Percentiles rank a stretch among this genome's conserved stretches.
phyloP scores from a whole-genome alignment of 1,140 invertebrate species.

The Heliconius eleuchia region DNA sequence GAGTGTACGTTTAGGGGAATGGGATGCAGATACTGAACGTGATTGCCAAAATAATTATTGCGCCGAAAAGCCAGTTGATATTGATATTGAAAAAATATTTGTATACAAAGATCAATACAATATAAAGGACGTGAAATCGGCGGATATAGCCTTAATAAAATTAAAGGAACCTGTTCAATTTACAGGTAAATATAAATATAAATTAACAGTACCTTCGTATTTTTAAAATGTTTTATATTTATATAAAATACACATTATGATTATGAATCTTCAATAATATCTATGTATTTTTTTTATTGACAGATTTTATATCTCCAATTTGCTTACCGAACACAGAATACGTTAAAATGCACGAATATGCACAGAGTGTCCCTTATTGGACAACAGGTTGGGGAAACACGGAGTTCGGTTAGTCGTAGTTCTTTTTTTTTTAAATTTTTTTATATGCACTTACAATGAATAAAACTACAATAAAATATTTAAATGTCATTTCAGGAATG shows the following conservation, averaged over 20 bases:
- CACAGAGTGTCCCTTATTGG: conserved; percentile 61
- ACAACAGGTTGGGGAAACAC: conserved; percentile 64
- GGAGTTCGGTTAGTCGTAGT: conserved; percentile 49
- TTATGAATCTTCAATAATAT: neutral
- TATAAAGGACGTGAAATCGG: neutral
- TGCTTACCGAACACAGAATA: conserved; percentile 83
- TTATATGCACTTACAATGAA: no score
- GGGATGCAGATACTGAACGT: conserved; percentile 77
- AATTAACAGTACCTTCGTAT: no score
- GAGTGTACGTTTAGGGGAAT: conserved; percentile 83
- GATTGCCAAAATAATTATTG: conserved; percentile 80
- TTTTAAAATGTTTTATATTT: no score
- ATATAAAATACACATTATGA: neutral
- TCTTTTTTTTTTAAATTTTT: neutral
- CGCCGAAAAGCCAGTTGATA: conserved; percentile 43
- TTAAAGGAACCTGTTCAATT: conserved; percentile 81
- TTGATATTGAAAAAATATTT: conserved; percentile 40
- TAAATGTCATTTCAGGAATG: conserved; percentile 42
- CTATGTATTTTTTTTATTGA: neutral
- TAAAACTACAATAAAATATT: neutral
- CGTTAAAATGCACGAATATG: conserved; percentile 46
- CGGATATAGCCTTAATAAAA: conserved; percentile 85
- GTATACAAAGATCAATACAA: conserved; percentile 33
- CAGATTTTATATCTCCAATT: conserved; percentile 83
- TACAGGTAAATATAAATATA: conserved; percentile 55